These are phyloP conservation scores for Drosophila testacea DNA, from an alignment of 2,888 invertebrate species.

Conservation along the genomic window DNA sequence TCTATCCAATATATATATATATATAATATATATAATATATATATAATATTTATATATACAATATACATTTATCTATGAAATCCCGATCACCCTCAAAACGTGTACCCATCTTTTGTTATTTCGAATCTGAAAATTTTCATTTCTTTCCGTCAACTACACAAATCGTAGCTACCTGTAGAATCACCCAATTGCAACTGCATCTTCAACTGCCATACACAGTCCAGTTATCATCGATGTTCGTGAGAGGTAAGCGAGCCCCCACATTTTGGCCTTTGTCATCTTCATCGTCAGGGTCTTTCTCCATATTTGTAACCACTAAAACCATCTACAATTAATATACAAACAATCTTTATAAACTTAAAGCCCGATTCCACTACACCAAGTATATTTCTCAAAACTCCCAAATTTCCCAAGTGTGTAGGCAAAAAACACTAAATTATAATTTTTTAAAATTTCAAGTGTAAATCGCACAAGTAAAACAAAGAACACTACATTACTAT, in stretches of 20 bases:
- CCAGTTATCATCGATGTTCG: conserved; percentile 38
- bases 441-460: too few relatives aligned
- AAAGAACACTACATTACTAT: too few relatives aligned
- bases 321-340: conserved; percentile 4
- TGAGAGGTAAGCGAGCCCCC: conserved; percentile 46
- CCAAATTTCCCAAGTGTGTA: too few relatives aligned
- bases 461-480: too few relatives aligned
- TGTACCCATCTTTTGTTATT: conserved; percentile 18
- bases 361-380: too few relatives aligned
- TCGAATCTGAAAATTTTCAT: conserved; percentile 47
- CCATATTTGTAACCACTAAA: conserved; percentile 44
- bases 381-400: too few relatives aligned
- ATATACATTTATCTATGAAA: neutral
- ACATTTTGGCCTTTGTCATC: conserved; percentile 39
- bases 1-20: neutral
- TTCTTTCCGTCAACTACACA: conserved; percentile 57
- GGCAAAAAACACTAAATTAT: too few relatives aligned
- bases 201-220: conserved; percentile 5
- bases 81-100: conserved; percentile 6
- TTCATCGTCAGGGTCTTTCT: conserved; percentile 37
- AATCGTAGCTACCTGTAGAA: conserved; percentile 69
- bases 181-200: conserved; percentile 9
- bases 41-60: too few relatives aligned
- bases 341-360: too few relatives aligned
- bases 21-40: neutral